Conservation (phyloP, 2,888 invertebrate genomes). For the Xestia xanthographa region DNA sequence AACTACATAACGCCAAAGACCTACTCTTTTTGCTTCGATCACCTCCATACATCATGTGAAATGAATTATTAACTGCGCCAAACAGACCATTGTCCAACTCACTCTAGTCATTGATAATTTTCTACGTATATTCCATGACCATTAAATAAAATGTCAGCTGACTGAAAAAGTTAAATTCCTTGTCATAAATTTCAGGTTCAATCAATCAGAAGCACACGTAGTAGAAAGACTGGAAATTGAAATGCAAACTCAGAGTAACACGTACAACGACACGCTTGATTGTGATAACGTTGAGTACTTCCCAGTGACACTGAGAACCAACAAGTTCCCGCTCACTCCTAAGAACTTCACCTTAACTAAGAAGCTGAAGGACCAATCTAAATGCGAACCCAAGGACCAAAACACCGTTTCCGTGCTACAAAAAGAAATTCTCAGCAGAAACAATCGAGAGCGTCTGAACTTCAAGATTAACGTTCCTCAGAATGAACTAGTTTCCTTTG, state of each 20-base stretch:
- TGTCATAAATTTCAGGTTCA: constrained; percentile 81
- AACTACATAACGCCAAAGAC: neutral
- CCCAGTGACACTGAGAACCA: constrained; percentile 87
- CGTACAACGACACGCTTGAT: constrained; percentile 78
- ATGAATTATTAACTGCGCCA: neutral
- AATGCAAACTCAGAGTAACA: constrained; percentile 81
- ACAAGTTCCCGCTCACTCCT: constrained; percentile 86
- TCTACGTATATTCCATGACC: neutral
- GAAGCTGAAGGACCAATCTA: constrained; percentile 33
- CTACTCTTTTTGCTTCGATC: neutral
- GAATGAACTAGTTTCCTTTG: constrained; percentile 86
- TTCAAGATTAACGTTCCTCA: constrained; percentile 80
- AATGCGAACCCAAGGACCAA: constrained; percentile 35
- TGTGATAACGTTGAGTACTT: constrained; percentile 86
- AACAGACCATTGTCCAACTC: neutral
- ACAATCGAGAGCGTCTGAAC: constrained; percentile 66
- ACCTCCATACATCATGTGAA: neutral
- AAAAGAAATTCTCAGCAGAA: constrained; percentile 39
- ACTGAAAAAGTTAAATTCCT: neutral
- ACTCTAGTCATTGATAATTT: no score
- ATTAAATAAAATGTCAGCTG: neutral
- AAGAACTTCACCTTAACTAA: constrained; percentile 73
- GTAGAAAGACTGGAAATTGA: constrained; percentile 86
- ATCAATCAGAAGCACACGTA: constrained; percentile 78
- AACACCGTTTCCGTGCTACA: constrained; percentile 51